phyloP scores from a whole-genome alignment of 2,888 invertebrate species.

The Tachina fera region DNA sequence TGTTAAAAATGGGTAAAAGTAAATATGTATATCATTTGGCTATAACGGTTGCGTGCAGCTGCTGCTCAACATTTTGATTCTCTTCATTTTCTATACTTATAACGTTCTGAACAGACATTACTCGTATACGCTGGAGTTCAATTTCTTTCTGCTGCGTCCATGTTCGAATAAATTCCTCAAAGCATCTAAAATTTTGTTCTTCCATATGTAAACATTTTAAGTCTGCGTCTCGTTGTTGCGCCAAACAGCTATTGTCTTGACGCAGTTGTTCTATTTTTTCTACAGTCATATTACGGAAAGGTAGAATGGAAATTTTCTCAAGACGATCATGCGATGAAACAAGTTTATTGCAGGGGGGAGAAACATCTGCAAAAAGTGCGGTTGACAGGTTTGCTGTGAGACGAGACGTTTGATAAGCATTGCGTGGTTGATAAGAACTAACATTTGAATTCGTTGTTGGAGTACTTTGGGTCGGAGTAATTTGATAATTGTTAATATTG shows the following conservation, averaged over 20 bases:
- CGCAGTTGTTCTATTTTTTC: slow-evolving; percentile 75
- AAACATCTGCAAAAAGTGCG: background rate
- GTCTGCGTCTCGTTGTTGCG: slow-evolving; percentile 72
- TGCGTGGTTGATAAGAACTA: slow-evolving; percentile 34
- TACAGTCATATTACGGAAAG: slow-evolving; percentile 72
- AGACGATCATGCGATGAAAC: background rate
- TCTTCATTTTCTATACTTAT: slow-evolving; percentile 42
- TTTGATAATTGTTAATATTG: slow-evolving; percentile 2
- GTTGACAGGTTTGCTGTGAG: background rate
- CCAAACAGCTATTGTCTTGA: slow-evolving; percentile 74
- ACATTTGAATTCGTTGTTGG: background rate
- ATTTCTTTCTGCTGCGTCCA: slow-evolving; percentile 72
- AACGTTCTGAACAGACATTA: slow-evolving; percentile 20
- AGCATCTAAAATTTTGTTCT: slow-evolving; percentile 72
- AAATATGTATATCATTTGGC: slow-evolving; percentile 52
- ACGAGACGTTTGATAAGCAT: slow-evolving; percentile 14
- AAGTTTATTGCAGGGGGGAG: background rate
- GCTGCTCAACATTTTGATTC: slow-evolving; percentile 53
- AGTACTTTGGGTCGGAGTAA: background rate
- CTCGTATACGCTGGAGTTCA: slow-evolving; percentile 28
- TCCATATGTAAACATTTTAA: slow-evolving; percentile 71
- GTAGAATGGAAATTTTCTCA: slow-evolving; percentile 32
- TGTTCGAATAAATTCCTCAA: slow-evolving; percentile 73
- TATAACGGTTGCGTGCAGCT: slow-evolving; percentile 37
- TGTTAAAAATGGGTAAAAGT: slow-evolving; percentile 10